Percentiles rank a stretch among this genome's conserved stretches.
Evolutionary conservation across 2,797 vertebrate species (phyloP).

Genomic region (Pseudochirops cupreus): DNA sequence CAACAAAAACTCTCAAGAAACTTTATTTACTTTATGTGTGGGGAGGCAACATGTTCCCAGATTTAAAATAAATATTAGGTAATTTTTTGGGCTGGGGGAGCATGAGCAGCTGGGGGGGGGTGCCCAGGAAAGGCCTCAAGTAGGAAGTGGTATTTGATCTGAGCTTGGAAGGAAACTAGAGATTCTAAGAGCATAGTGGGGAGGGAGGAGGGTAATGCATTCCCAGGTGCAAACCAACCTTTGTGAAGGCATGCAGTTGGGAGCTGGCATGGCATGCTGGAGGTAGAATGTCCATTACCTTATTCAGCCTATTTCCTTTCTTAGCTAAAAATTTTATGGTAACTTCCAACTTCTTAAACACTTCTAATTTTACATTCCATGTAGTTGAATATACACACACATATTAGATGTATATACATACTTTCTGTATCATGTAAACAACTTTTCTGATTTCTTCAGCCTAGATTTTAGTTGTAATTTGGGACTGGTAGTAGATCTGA

Average conservation of each 20-base stretch:
- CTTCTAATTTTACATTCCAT: conserved; percentile 29
- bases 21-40: not conserved
- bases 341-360: conserved; percentile 32
- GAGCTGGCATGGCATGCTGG: not conserved
- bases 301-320: not conserved
- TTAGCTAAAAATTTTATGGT: not conserved
- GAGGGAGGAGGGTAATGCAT: not conserved
- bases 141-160: not conserved
- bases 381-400: not conserved
- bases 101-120: not conserved
- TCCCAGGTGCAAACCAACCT: not conserved
- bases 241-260: not conserved
- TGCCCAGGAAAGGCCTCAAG: not conserved
- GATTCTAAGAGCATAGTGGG: not conserved
- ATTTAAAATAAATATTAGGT: not conserved
- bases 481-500: conserved; percentile 12
- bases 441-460: conserved; percentile 16
- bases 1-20: not conserved
- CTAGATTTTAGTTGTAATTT: not conserved
- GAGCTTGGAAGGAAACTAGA: not conserved
- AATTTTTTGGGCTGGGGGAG: not conserved
- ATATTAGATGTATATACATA: not conserved
- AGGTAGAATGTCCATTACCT: not conserved
- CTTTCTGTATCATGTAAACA: not conserved
- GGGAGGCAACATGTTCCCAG: not conserved